Evolutionary conservation across 2,888 invertebrate species (phyloP), one percentile per base, ranked within the genome.

Genomic region (Stenodema calcarata): DNA sequence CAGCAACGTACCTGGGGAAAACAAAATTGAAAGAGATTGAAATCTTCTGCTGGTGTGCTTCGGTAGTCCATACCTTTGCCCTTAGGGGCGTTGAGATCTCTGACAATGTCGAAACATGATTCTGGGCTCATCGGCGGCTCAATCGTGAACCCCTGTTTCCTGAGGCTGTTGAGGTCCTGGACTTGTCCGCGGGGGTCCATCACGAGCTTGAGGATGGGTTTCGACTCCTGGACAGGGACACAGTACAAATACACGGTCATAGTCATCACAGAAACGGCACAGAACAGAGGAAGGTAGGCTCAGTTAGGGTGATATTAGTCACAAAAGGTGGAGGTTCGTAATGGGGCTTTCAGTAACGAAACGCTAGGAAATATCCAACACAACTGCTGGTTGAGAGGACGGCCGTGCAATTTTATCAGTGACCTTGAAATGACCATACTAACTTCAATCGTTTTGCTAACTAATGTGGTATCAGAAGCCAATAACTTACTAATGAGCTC

Each of bases 121-220:
- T 95, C 95, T 3, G 95, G 95, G 79, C 95, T 94, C 89, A 94
- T 91, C n/a, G 88, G 88, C 76, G 92, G 94, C 91, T 95, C 94
- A 70, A 93, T 92, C 89, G 93, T 93, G 88, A 93, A 93, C 35
- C 95, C 95, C 89, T 94, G 92, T 87, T 93, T 94, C 89, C 93
- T 93, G 75, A 95, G 92, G 76, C 94, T 93, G 89, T 93, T 93
- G 89, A 95, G 92, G 90, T 95, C 95, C 90, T 95, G 93, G 11
- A 95, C 92, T 91, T 95, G 94, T 62, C 95, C 95, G 90, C 93
- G 92, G 18, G 95, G 95, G 91, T 95, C 95, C 95, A 95, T 95
- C 90, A 96, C 93, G 89, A 95, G 92, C 90, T 95, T 95, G 88
- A 95, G 91, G 27, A 94, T 92, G 69, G 93, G 91, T 90, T 93